Base-by-base conservation (phyloP, 1,140 invertebrate species). In the Riptortus pedestris region DNA sequence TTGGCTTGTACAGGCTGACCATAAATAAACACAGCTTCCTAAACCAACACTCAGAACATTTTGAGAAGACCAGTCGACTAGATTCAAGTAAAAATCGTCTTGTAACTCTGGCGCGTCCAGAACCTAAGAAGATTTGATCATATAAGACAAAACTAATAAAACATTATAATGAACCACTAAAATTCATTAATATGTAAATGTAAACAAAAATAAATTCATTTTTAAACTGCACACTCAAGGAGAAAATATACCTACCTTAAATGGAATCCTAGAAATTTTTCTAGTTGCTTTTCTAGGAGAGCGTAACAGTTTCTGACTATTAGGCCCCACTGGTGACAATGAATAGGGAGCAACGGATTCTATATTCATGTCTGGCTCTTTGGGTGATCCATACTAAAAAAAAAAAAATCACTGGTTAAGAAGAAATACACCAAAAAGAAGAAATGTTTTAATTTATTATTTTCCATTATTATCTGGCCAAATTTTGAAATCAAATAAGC, bases 61-160 rank as follows among this genome's bases (percentile, higher is more conserved):
- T 75, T 96, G 93, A 5, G 93, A 93, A 1, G 95, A 98, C 97
- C 97, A 99, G 76, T 99, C 97, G 5, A 99, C 96, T 63, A 99
- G 79, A 77, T 99, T 99, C 27, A 99, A 76, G 75, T 99, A 99
- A 77, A 99, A 99, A 76, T 99, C 97, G 76, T 99, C 96, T 77
- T 98, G 96, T 26, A 99, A 76, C 76, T 99, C 96, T 0, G 97
- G 97, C 0, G 97, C 97, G 76, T 99, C 97, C 11, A 99, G 79
- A 0, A 97, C 86, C 79, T 80, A 47, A 9, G 18, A 18, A 47
- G 1, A n/a, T n/a, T 2, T 11, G 9, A 2, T 45, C 14, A 2
- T 45, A 45, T 45, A 45, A 2, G 14, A 45, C 20, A 1, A 45
- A 45, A 1, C 2, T 45, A 12, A 12, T 2, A 12, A 2, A 45